Evolutionary conservation across 2,888 invertebrate genomes (phyloP), one percentile per base, ranked within the genome.

Genomic region (Leptopilina drosophilae): DNA sequence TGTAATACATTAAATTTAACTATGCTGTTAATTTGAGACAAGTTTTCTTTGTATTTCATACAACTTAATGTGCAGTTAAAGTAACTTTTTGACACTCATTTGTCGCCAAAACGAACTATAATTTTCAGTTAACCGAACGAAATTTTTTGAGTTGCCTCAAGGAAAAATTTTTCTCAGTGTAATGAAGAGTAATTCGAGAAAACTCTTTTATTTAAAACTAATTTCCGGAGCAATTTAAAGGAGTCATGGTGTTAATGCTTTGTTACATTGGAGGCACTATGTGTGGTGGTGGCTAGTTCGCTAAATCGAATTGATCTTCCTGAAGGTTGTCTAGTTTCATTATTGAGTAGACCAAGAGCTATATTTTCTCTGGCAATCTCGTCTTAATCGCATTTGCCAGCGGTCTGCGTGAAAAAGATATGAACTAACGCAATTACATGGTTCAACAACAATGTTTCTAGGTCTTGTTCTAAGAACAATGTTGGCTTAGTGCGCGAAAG

Each of bases 191-290:
- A n/a, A 64, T 7, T 62, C 12, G n/a, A 59, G 14, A 14, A 26
- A 62, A 40, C 46, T 77, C 53, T 66, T 64, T 77, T 53, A 64
- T 64, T 64, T 15, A 49, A n/a, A 77, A 77, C 64, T 64, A 65
- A 64, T 64, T 64, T 59, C 65, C 7, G 15, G 26, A 33, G 46
- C 56, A 64, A 49, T 15, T 77, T 77, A 12, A 49, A 14, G 53
- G 12, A 14, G 64, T 76, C 7, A 76, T 8, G 14, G 78, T 80
- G 67, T 76, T 73, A 78, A 77, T 81, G 69, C 77, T 75, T 20
- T 77, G 69, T 33, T 59, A 59, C 49, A 77, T 78, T 78, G 69
- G 42, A 49, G 8, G 62, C 62, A 62, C 15, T n/a, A 78, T 66
- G 62, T 53, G 33, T 33, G 2, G 33, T 33, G 33, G 33, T 33